Conservation (phyloP, 2,113 vertebrate genomes). For the Tichodroma muraria region DNA sequence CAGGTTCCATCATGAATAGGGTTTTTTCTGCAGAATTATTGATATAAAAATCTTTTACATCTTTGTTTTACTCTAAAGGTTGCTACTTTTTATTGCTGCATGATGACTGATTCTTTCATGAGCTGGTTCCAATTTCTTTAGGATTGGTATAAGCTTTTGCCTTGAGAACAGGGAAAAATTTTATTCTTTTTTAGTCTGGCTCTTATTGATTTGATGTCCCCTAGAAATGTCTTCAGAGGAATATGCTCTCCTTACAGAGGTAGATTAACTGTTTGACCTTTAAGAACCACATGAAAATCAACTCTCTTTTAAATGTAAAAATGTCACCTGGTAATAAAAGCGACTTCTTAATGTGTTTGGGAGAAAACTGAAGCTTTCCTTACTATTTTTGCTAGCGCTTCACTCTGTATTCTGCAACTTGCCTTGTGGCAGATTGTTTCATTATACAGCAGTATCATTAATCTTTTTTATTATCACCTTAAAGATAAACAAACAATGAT, state of each 20-base stretch:
- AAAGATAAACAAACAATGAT: slow-evolving; percentile 80
- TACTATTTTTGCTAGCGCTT: neutral
- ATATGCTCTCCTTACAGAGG: slow-evolving; percentile 1
- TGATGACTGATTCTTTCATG: neutral
- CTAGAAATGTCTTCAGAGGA: slow-evolving; percentile 55
- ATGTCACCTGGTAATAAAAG: slow-evolving; percentile 53
- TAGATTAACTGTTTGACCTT: slow-evolving; percentile 65
- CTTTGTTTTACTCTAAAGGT: neutral
- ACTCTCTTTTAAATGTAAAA: slow-evolving; percentile 54
- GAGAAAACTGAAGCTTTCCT: slow-evolving; percentile 17
- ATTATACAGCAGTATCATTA: slow-evolving; percentile 73
- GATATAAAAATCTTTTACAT: neutral
- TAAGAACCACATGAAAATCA: slow-evolving; percentile 56
- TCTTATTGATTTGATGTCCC: slow-evolving; percentile 56
- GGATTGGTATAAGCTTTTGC: neutral
- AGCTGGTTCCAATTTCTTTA: neutral
- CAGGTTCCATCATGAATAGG: neutral
- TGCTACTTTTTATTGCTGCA: neutral
- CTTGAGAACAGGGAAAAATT: neutral
- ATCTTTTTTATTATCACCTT: slow-evolving; percentile 81
- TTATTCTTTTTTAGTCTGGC: slow-evolving; percentile 38
- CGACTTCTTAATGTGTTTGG: slow-evolving; percentile 37
- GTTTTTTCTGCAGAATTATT: neutral
- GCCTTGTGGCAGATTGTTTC: slow-evolving; percentile 74
- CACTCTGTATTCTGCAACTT: slow-evolving; percentile 66